Base-by-base conservation (phyloP, 2,888 invertebrate genomes). In the Eupsilia transversa region DNA sequence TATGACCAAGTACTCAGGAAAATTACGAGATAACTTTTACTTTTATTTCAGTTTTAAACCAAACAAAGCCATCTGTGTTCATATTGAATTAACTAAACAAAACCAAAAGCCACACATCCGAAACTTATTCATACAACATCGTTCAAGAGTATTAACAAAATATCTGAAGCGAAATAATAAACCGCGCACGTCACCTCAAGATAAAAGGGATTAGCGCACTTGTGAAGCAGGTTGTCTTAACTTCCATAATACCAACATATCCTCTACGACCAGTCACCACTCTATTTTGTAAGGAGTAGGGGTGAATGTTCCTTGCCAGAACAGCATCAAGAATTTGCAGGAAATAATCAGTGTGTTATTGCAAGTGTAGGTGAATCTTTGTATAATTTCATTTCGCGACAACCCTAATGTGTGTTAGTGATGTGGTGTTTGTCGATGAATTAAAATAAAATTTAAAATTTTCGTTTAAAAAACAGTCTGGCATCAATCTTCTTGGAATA, bases 361-460 rank as follows among this genome's bases (percentile, higher is more conserved):
- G 92, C 94, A 93, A 94, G 92, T 93, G 94, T 92, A 93, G 93
- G 94, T 91, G 92, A 92, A 92, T 94, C 92, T 93, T 93, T 92
- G 93, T 94, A 94, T 95, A 95, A 95, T 94, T 94, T 95, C 93
- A 93, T 94, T 95, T 94, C 90, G 93, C 91, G 93, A 93, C 94
- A 94, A 90, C 93, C 92, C 92, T 94, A 93, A 93, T 92, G 92
- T 89, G 88, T 89, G 88, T 69, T 91, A 94, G 94, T 86, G 93
- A 80, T 90, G 94, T 82, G 77, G 9, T 59, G 17, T 3, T 3
- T 54, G 46, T 57, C 77, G 77, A 79, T 69, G 10, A 33, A 17
- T 30, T 59, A 3, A 59, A 60, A 12, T 35, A 35, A 33, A 1
- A 14, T 23, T 30, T 41, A 0, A 14, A 10, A 30, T 49, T 60